phyloP scores from a whole-genome alignment of 2,888 invertebrate species.

The Fragum sueziense region DNA sequence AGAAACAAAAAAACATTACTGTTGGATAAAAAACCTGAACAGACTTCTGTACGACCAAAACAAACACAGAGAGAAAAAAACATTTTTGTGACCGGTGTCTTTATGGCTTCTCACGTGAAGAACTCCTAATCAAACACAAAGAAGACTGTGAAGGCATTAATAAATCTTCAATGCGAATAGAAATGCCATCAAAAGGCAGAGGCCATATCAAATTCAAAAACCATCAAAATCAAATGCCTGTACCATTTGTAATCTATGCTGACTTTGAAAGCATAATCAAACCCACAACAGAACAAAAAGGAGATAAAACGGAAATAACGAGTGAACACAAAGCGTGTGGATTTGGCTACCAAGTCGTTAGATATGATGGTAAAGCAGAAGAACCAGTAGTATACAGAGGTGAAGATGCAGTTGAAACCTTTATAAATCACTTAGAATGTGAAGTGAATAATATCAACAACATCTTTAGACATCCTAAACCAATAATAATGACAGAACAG shows the following conservation, averaged over 20 bases:
- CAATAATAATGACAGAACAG: slow-evolving; percentile 36
- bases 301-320: slow-evolving; percentile 29
- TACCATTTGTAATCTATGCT: slow-evolving; percentile 32
- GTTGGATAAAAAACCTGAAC: slow-evolving; percentile 19
- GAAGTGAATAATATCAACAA: no score
- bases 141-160: slow-evolving; percentile 43
- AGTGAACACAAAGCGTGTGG: slow-evolving; percentile 38
- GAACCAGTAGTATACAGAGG: slow-evolving; percentile 24
- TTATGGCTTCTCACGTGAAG: slow-evolving; percentile 35
- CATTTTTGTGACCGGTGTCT: slow-evolving; percentile 40
- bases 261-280: slow-evolving; percentile 34
- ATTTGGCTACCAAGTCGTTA: slow-evolving; percentile 39
- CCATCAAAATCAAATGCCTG: slow-evolving; percentile 36
- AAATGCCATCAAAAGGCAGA: no score
- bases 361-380: slow-evolving; percentile 32
- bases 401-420: slow-evolving; percentile 24
- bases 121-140: slow-evolving; percentile 35
- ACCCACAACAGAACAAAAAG: slow-evolving; percentile 30
- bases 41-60: slow-evolving; percentile 7
- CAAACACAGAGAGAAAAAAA: slow-evolving; percentile 12
- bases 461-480: no score
- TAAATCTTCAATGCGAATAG: slow-evolving; percentile 29
- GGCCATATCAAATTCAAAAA: slow-evolving; percentile 34
- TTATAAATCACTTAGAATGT: slow-evolving; percentile 30
- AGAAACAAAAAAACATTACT: slow-evolving; percentile 13